phyloP scores from a whole-genome alignment of 2,113 vertebrate species.

The Saimiri boliviensis region DNA sequence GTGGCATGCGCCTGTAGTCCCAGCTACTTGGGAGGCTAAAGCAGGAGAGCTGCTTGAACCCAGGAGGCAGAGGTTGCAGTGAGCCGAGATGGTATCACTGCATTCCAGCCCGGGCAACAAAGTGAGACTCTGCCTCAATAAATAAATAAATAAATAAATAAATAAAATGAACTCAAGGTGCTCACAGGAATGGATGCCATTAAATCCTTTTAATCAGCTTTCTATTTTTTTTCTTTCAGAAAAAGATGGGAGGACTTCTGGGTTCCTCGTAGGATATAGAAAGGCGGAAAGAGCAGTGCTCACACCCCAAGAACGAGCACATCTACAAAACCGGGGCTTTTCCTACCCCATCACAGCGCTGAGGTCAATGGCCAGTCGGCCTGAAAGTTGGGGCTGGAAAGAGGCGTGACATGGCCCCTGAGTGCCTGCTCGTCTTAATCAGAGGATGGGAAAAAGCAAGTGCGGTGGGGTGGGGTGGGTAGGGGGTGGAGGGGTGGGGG shows the following conservation, averaged over 20 bases:
- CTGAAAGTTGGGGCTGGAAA: too few relatives aligned
- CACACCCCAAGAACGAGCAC: not conserved
- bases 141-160: not conserved
- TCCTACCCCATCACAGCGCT: not conserved
- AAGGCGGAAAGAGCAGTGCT: not conserved
- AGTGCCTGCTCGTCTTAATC: accelerated
- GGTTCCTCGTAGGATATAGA: not conserved
- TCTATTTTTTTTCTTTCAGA: not conserved
- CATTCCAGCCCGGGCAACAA: too few relatives aligned
- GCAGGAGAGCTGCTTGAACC: too few relatives aligned
- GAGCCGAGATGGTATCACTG: too few relatives aligned
- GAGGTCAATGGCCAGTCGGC: not conserved
- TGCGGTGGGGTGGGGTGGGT: too few relatives aligned
- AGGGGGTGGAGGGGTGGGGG: too few relatives aligned
- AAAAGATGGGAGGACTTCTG: not conserved
- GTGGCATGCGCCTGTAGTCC: too few relatives aligned
- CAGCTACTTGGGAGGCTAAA: too few relatives aligned
- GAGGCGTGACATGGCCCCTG: accelerated
- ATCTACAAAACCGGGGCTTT: not conserved
- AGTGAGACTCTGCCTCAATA: too few relatives aligned
- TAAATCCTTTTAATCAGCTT: not conserved
- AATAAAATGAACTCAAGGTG: not conserved
- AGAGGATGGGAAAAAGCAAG: not conserved
- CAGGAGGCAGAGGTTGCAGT: too few relatives aligned
- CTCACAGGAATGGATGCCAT: not conserved